Base-by-base conservation (phyloP, 2,797 vertebrate genomes). In the Gymnoscopelus braueri region DNA sequence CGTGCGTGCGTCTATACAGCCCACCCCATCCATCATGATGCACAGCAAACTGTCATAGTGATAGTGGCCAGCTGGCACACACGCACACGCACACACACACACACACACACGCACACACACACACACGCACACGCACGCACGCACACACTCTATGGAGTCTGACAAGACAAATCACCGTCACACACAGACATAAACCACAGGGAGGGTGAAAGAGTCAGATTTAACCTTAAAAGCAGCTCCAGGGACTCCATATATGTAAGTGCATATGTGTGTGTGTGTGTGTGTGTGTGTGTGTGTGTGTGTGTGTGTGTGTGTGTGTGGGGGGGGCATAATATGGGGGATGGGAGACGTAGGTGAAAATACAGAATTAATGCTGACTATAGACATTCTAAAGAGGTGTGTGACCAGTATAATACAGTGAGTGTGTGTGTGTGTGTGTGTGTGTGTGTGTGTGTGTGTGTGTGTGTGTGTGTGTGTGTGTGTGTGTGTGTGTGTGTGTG, bases 11-110 rank as follows among this genome's bases (percentile, higher is more conserved):
- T 77, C 86, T 76, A 84, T 74, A 55, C 50, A 75, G 75, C 52
- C 53, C 15, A 10, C 67, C 83, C 83, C 88, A 92, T 93, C 87
- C 87, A 91, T 94, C 92, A 93, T 72, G 69, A 76, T 80, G 66
- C 79, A 68, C 81, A 85, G 90, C 84, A 79, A 74, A 87, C 83
- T 91, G 90, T 91, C 88, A 89, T 55, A 63, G 79, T 83, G 83
- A 90, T 78, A 71, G 76, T 77, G 85, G 87, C 85, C 89, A 90
- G 87, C 92, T 91, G 92, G 89, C 63, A 69, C 83, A 74, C 65
- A 74, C 55, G 23, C 72, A 65, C 78, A 64, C 8, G 26, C 47
- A 15, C 75, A 72, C 68, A 65, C 65, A 59, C 62, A 56, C 71
- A 68, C 79, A 71, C 69, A 82, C 59, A 63, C 53, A 61, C 56